These are phyloP conservation scores for Ylistrum balloti DNA, from an alignment of 1,140 invertebrate species.

Conservation along the genomic window DNA sequence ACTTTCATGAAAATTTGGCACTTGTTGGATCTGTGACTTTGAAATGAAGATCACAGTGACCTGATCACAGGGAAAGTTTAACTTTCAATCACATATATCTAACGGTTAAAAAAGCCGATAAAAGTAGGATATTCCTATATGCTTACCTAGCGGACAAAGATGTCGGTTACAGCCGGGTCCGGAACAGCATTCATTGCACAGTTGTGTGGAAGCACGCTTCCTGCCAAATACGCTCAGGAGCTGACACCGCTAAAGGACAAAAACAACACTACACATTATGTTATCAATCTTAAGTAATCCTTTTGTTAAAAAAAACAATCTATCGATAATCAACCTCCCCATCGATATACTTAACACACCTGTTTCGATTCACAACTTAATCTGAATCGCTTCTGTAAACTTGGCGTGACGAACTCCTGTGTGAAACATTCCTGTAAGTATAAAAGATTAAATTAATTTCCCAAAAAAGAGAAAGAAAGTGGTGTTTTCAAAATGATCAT, in stretches of 20 bases:
- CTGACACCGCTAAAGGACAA: conserved; percentile 36
- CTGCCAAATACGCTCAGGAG: background rate
- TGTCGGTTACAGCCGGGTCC: conserved; percentile 37
- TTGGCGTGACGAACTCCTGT: conserved; percentile 40
- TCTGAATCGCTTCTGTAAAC: conserved; percentile 44
- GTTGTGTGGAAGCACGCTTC: conserved; percentile 25
- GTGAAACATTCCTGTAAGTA: conserved; percentile 46
- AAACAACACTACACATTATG: background rate
- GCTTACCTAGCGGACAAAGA: conserved; percentile 29
- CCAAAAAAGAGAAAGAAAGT: no score
- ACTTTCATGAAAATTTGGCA: no score
- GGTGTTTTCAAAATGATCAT: no score
- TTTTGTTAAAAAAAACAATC: background rate
- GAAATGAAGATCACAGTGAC: no score
- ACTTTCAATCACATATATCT: no score
- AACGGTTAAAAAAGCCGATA: no score
- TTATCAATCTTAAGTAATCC: no score
- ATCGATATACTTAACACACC: background rate
- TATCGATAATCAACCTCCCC: background rate
- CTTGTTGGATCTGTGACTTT: no score
- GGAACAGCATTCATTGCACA: conserved; percentile 48
- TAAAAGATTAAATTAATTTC: no score
- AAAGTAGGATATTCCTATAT: no score
- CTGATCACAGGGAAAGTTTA: no score
- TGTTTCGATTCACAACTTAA: conserved; percentile 42